Evolutionary conservation across 2,113 vertebrate species (phyloP), one percentile per base, ranked within the genome.

Genomic region (Tychaedon coryphoeus): DNA sequence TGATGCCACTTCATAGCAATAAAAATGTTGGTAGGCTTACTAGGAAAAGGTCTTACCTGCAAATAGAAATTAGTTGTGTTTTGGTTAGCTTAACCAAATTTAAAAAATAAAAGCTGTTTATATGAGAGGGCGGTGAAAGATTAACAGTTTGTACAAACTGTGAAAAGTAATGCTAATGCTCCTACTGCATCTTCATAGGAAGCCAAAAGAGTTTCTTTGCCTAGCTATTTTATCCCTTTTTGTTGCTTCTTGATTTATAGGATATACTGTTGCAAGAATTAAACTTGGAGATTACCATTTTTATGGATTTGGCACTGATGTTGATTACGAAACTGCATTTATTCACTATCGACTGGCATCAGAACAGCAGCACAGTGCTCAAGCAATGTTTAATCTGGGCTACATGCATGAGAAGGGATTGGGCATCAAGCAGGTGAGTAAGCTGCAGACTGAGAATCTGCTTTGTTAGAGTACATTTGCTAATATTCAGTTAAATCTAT

Each of bases 391-490:
- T 84, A 99, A 99, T 95, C 92, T 99, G 96, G 99, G 99, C 1
- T 99, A 99, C 91, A 99, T 99, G 99, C 99, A 99, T 26, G 99
- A 99, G 97, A 99, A 99, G 84, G 99, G 99, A 13, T 96, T 99
- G 64, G 99, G 99, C 58, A 99, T 99, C 93, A 99, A 99, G 90
- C 99, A 99, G 99, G 99, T 99, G 80, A 92, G 98, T 24, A 43
- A 81, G 1, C 7, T 74, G 42, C 31, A 18, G 23, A 14, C 34
- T 48, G 12, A 38, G 36, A 51, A n/a, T 51, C 60, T 48, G 38
- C 57, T 56, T 92, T 17, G 11, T 48, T 65, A 25, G 29, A 51
- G 33, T 56, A 7, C 10, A 5, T 70, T 67, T 66, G 23, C n/a
- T 71, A 47, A 34, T 77, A 33, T 3, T 62, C 19, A 40, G 9